Evolutionary conservation across 1,140 invertebrate species (phyloP).

Genomic region (Trinorchestia longiramus): DNA sequence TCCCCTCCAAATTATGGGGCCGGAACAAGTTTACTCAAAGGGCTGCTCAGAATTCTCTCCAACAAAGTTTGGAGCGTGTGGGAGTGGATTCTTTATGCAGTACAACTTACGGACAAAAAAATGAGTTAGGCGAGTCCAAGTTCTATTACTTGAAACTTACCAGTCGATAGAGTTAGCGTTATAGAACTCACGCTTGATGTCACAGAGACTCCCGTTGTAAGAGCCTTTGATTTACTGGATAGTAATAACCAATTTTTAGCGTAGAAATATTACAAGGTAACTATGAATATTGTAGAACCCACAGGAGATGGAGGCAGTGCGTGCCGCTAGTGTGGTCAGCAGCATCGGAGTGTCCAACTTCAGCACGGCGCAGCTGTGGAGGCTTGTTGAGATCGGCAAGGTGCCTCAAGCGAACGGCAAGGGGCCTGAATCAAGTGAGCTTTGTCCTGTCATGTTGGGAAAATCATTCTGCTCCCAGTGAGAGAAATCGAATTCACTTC

Average conservation of each 20-base stretch:
- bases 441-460: not conserved
- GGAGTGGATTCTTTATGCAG: not conserved
- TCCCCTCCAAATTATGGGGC: no score
- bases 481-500: no score
- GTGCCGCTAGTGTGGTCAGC: conserved; percentile 68
- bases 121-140: not conserved
- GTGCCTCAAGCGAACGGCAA: conserved; percentile 86
- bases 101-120: not conserved
- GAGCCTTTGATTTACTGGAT: not conserved
- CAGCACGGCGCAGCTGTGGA: conserved; percentile 68
- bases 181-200: not conserved
- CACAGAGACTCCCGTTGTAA: not conserved
- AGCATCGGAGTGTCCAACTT: conserved; percentile 71
- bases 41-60: no score
- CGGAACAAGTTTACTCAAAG: no score
- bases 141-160: not conserved
- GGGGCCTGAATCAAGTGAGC: conserved; percentile 70
- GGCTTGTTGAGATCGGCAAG: conserved; percentile 71
- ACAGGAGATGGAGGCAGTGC: conserved; percentile 68
- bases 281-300: not conserved
- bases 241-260: not conserved
- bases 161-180: not conserved
- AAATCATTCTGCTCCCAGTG: no score
- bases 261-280: not conserved
- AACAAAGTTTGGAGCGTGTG: not conserved